Base-by-base conservation (phyloP, 2,888 invertebrate genomes). In the Melieria crassipennis region DNA sequence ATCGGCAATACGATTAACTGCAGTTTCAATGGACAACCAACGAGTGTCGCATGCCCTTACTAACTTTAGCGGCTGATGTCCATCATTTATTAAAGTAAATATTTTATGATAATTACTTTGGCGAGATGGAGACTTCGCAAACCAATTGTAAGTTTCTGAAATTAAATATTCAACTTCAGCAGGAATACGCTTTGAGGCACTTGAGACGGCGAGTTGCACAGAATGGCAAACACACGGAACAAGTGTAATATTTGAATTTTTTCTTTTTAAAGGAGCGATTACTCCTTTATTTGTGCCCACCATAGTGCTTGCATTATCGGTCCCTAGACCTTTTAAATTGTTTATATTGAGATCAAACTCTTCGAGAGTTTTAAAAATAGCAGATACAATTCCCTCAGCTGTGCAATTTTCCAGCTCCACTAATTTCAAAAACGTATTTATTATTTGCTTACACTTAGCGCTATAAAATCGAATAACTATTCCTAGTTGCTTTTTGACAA, bases 151-250 rank as follows among this genome's bases (percentile, higher is more conserved):
- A n/a, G 65, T 65, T 55, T 65, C 61, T 10, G 61, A 61, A 30
- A 65, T 48, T 11, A 65, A 55, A 67, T 30, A 71, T 42, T 69
- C 65, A 4, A 69, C 30, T 13, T 68, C 60, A 60, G n/a, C 47
- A 16, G 69, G 69, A 11, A 69, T 58, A 47, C 10, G 13, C n/a
- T 50, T 30, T 47, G 73, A 69, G 9, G 69, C 71, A 42, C 65
- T 63, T 10, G 69, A 69, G 30, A 62, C 60, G 43, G 67, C 64
- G 10, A 71, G 46, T 16, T 71, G 73, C 9, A 69, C n/a, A 6
- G 73, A 73, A 42, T 66, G 69, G 30, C 65, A 73, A 16, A 74
- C 52, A 57, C 69, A 74, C 45, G 69, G 69, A 46, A 74, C 65
- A 50, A 71, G 47, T 16, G 47, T 63, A 10, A 74, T 67, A 11